Percentiles rank a stretch among this genome's conserved stretches.
phyloP scores from a whole-genome alignment of 1,140 invertebrate genomes.

The Tetragonula clypearis region DNA sequence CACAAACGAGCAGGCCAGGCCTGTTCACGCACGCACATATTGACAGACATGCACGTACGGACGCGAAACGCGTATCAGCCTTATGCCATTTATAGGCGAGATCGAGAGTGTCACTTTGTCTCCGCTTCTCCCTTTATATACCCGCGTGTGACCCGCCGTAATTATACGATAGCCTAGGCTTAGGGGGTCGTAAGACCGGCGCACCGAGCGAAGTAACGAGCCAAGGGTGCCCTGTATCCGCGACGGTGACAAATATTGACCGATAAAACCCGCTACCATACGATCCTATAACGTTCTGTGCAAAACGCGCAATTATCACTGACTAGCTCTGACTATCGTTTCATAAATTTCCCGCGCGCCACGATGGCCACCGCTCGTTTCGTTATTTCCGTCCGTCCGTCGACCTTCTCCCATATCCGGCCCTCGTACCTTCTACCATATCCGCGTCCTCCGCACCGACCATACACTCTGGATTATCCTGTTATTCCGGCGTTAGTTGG shows the following conservation, averaged over 20 bases:
- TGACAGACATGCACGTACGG: constrained; percentile 3
- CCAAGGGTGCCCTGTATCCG: constrained; percentile 40
- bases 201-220: constrained; percentile 44
- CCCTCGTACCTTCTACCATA: background rate
- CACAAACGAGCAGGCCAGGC: background rate
- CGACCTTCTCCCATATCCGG: background rate
- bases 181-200: constrained; percentile 46
- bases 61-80: constrained; percentile 42
- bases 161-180: constrained; percentile 62
- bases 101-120: constrained; percentile 39
- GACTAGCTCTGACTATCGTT: background rate
- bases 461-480: constrained; percentile 9
- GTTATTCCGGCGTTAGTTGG: background rate
- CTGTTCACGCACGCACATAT: background rate
- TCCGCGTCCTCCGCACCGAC: background rate
- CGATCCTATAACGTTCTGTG: constrained; percentile 17
- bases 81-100: constrained; percentile 53
- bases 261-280: constrained; percentile 57
- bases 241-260: constrained; percentile 60
- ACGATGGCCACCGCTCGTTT: background rate
- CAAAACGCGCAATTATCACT: constrained; percentile 55
- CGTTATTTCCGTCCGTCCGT: background rate
- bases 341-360: constrained; percentile 12
- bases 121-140: constrained; percentile 58
- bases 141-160: constrained; percentile 62